Percentiles rank a stretch among this genome's conserved stretches.
Conservation (phyloP, 2,888 invertebrate genomes). For the Caenorhabditis japonica region DNA sequence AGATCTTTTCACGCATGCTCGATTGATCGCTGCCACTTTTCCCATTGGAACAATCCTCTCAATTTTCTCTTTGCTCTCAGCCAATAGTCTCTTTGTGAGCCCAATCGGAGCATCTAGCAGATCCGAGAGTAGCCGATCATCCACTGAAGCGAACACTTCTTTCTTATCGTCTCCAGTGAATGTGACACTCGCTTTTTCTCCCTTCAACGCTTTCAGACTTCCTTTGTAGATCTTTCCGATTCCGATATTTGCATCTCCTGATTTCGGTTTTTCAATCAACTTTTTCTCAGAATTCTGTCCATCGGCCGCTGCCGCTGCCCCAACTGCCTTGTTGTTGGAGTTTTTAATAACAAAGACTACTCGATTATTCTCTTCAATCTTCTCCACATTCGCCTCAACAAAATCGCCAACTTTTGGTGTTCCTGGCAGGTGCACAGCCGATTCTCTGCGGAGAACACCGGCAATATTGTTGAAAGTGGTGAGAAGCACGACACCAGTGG, state of each 20-base stretch:
- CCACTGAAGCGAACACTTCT: slow-evolving; percentile 30
- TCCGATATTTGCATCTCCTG: slow-evolving; percentile 12
- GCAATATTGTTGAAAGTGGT: slow-evolving; percentile 61
- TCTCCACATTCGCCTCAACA: slow-evolving; percentile 43
- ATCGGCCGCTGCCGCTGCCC: background rate
- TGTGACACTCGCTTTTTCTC: slow-evolving; percentile 36
- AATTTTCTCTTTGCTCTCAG: slow-evolving; percentile 23
- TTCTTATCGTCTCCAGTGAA: slow-evolving; percentile 33
- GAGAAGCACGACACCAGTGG: slow-evolving; percentile 63
- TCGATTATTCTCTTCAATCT: slow-evolving; percentile 30
- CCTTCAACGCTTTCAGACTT: slow-evolving; percentile 11
- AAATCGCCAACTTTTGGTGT: slow-evolving; percentile 31
- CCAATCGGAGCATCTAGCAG: slow-evolving; percentile 49
- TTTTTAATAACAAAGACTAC: slow-evolving; percentile 37
- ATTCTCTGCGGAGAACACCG: slow-evolving; percentile 46
- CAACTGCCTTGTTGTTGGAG: background rate
- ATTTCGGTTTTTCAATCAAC: slow-evolving; percentile 34
- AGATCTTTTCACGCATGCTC: slow-evolving; percentile 46
- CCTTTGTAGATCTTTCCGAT: slow-evolving; percentile 46
- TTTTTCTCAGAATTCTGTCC: slow-evolving; percentile 24
- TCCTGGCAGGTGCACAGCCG: slow-evolving; percentile 11
- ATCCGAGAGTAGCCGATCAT: slow-evolving; percentile 46
- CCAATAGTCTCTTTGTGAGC: slow-evolving; percentile 34
- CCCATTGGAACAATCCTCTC: slow-evolving; percentile 46
- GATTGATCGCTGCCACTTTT: slow-evolving; percentile 35